Evolutionary conservation across 1,140 invertebrate species (phyloP), one percentile per base, ranked within the genome.

Genomic region (Sitobion miscanthi): DNA sequence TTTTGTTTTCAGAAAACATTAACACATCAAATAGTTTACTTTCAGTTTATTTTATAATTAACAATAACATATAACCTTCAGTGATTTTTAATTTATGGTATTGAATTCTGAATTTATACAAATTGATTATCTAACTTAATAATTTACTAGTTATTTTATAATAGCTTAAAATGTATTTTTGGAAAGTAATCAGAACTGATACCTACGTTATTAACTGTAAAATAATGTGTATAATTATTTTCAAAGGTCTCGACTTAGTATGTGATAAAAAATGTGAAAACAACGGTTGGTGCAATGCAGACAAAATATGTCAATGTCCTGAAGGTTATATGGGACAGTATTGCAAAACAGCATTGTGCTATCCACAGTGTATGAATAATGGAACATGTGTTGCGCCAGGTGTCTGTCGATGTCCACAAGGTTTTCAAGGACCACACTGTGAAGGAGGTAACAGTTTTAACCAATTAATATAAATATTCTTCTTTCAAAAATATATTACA

Each of bases 351-450:
- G 98, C 98, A 42, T 96, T 99, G 9, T 99, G 98, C 95, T 99
- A 98, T 96, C 98, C 98, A 69, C 97, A 98, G 94, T 99, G 98
- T 95, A 97, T 98, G 96, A 98, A 99, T 95, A 98, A 98, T 7
- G 98, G 98, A 2, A 98, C 97, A 94, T 99, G 98, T 95, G 97
- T 97, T 49, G 97, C 97, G 25, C 98, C 98, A 21, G 98, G 98
- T 21, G 95, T 97, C 0, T 99, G 98, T 95, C 97, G 97, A 90
- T 99, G 98, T 95, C 97, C 97, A 38, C 96, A 96, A 49, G 98
- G 98, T 45, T 99, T 98, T 96, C 98, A 98, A 95, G 98, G 98
- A 83, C 96, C 97, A n/a, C 97, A 98, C 94, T 99, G 98, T 95
- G 98, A 98, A 96, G 98, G 98, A 96, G 98, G 98, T 98, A 95